These are phyloP conservation scores for Lethenteron camtschaticum DNA, from an alignment of 2,113 vertebrate genomes.

Conservation along the genomic window DNA sequence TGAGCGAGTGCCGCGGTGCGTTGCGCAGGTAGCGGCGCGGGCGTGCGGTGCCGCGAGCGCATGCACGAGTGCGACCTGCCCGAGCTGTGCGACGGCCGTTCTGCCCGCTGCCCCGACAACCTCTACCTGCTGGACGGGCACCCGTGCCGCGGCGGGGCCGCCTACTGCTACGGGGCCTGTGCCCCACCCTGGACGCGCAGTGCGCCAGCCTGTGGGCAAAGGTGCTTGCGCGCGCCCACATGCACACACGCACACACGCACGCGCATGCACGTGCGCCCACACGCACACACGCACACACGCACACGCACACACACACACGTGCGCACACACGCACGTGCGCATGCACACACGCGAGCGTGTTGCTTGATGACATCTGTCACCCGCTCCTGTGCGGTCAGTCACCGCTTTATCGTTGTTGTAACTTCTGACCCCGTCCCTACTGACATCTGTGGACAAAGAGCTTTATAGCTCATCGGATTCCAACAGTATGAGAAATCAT, in stretches of 20 bases:
- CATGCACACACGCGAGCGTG: background rate
- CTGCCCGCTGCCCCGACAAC: background rate
- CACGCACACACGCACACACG: background rate
- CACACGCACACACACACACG: background rate
- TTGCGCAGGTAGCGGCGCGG: background rate
- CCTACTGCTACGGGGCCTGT: background rate
- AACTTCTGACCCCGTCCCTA: too few species aligned
- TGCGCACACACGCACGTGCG: background rate
- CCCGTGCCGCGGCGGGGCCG: background rate
- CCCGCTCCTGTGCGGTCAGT: too few species aligned
- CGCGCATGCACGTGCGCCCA: background rate
- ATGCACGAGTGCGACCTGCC: conserved; percentile 6
- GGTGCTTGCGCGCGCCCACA: background rate
- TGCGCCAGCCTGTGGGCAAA: conserved; percentile 6
- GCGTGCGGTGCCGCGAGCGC: background rate
- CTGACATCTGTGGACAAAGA: too few species aligned
- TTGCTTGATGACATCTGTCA: background rate
- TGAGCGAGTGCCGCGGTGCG: too few species aligned
- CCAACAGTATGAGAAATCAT: too few species aligned
- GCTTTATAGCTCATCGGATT: too few species aligned
- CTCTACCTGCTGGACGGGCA: background rate
- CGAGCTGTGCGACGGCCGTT: conserved; percentile 6
- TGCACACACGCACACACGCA: background rate
- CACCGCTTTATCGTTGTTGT: too few species aligned
- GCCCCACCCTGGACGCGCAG: background rate